A percentile compares a stretch with the other conserved stretches of the same genome.
These are phyloP conservation scores for Lysiphlebus fabarum DNA, from an alignment of 1,140 invertebrate species.

Conservation along the genomic window DNA sequence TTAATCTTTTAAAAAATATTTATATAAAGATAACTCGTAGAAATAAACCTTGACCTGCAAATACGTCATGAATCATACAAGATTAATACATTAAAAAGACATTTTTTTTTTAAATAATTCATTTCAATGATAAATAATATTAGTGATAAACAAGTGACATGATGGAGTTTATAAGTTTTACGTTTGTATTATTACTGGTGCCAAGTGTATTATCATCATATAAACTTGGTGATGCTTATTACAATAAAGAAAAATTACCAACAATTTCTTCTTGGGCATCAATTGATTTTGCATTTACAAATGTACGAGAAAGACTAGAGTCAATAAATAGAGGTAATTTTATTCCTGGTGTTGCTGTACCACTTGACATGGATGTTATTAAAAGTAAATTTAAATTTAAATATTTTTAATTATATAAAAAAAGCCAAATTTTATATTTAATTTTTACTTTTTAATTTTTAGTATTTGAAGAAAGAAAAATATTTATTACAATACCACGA, in stretches of 20 bases:
- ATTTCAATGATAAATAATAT: too few relatives aligned
- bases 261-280: constrained; percentile 56
- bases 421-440: neutral
- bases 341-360: constrained; percentile 61
- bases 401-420: neutral
- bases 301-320: constrained; percentile 45
- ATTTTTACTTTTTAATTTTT: neutral
- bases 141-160: too few relatives aligned
- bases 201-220: too few relatives aligned
- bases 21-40: too few relatives aligned
- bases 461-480: constrained; percentile 25
- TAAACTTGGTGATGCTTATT: neutral
- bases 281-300: constrained; percentile 64
- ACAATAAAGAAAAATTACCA: constrained; percentile 25
- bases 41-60: too few relatives aligned
- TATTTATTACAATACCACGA: constrained; percentile 70
- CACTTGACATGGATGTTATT: constrained; percentile 69
- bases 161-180: too few relatives aligned
- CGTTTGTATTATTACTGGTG: too few relatives aligned
- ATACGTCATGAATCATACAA: too few relatives aligned
- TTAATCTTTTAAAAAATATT: too few relatives aligned
- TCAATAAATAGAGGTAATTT: constrained; percentile 59
- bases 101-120: too few relatives aligned
- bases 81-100: too few relatives aligned
- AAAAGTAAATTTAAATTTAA: neutral